Percentiles rank a stretch among this genome's conserved stretches.
These are phyloP conservation scores for Drosophila longiperda DNA, from an alignment of 2,888 invertebrate genomes.

Conservation along the genomic window DNA sequence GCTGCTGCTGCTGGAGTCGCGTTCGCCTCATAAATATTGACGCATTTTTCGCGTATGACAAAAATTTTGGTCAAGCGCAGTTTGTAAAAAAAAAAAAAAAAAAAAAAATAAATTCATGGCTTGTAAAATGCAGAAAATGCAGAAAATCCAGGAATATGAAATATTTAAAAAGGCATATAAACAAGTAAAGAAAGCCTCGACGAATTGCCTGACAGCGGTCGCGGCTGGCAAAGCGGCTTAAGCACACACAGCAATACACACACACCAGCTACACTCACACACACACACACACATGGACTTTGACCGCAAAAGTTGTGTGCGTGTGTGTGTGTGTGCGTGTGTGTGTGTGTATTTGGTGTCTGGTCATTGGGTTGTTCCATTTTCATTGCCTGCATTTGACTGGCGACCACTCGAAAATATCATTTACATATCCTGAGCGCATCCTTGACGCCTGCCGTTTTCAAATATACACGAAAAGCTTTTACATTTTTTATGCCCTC, in stretches of 20 bases:
- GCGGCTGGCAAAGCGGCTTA: conserved; percentile 48
- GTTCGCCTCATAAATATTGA: conserved; percentile 74
- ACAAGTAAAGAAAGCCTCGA: conserved; percentile 40
- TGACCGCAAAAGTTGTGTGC: conserved; percentile 64
- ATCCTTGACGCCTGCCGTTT: conserved; percentile 48
- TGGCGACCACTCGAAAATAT: conserved; percentile 75
- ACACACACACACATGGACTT: conserved; percentile 54
- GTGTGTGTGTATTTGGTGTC: conserved; percentile 7
- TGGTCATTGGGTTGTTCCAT: conserved; percentile 41
- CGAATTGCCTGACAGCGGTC: conserved; percentile 38
- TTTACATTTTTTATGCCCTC: conserved; percentile 65
- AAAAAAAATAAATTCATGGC: conserved; percentile 72
- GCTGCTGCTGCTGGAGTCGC: conserved; percentile 11
- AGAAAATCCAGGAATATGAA: conserved; percentile 74
- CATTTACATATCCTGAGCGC: conserved; percentile 73
- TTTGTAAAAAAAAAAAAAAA: conserved; percentile 55
- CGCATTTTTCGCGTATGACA: conserved; percentile 58
- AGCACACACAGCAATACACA: conserved; percentile 20
- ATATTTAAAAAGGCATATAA: conserved; percentile 75
- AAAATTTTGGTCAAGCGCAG: conserved; percentile 71
- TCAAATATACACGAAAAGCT: conserved; percentile 58
- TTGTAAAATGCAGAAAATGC: conserved; percentile 67
- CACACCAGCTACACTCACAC: too few species aligned
- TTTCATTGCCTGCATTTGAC: conserved; percentile 73
- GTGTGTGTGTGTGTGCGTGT: not conserved